These are phyloP conservation scores for Agrilus mali DNA, from an alignment of 2,888 invertebrate genomes.

Conservation along the genomic window DNA sequence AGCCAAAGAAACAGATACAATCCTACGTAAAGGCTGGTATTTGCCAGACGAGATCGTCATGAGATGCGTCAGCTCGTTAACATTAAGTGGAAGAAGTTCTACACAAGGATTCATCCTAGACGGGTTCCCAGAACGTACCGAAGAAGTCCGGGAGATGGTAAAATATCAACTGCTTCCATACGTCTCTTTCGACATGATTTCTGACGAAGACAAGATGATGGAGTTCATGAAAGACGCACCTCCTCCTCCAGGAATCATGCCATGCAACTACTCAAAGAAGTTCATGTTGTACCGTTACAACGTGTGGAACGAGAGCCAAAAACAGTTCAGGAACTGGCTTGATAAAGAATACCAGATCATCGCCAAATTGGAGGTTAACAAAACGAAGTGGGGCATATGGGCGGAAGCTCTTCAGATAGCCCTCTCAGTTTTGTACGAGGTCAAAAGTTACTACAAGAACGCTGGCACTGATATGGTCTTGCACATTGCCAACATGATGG, in stretches of 20 bases:
- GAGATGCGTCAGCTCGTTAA: conserved; percentile 39
- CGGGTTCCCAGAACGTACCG: conserved; percentile 44
- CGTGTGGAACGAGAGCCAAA: conserved; percentile 32
- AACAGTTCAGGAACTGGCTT: conserved; percentile 38
- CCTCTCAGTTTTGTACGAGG: conserved; percentile 30
- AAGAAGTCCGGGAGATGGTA: conserved; percentile 38
- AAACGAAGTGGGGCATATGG: conserved; percentile 44
- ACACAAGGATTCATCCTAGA: conserved; percentile 50
- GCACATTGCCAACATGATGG: conserved; percentile 38
- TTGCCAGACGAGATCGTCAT: conserved; percentile 36
- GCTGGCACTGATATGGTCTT: conserved; percentile 37
- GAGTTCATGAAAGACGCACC: conserved; percentile 30
- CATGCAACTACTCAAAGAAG: conserved; percentile 1
- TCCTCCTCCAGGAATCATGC: conserved; percentile 8
- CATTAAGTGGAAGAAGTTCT: conserved; percentile 35
- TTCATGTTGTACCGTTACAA: conserved; percentile 35
- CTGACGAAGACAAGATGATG: conserved; percentile 28
- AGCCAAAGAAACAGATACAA: conserved; percentile 31
- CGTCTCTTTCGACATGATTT: conserved; percentile 41
- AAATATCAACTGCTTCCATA: conserved; percentile 43
- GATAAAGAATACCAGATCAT: conserved; percentile 42
- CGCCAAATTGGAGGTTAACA: conserved; percentile 35
- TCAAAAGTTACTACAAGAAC: conserved; percentile 40
- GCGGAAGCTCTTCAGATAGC: conserved; percentile 32
- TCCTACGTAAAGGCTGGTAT: conserved; percentile 34